phyloP scores from a whole-genome alignment of 2,113 vertebrate species.

The Papio anubis region DNA sequence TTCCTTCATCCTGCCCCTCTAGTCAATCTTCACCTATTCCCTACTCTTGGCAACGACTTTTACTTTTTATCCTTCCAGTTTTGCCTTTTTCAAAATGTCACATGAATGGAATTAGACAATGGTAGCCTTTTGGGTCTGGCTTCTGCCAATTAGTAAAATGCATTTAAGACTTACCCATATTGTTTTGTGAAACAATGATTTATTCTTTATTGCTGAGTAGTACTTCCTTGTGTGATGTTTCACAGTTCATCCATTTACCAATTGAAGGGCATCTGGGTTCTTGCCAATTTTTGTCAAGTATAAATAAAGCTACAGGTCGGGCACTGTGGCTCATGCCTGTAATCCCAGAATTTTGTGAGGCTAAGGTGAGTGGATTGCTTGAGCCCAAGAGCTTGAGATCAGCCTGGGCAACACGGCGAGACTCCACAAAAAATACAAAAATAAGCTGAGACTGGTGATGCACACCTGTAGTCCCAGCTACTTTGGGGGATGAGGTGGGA shows the following conservation, averaged over 20 bases:
- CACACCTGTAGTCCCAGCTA: too few relatives aligned
- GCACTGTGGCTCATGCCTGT: too few relatives aligned
- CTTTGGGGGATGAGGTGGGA: too few relatives aligned
- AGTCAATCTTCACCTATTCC: background rate
- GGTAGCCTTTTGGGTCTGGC: background rate
- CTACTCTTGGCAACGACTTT: background rate
- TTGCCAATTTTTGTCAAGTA: background rate
- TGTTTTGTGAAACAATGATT: background rate
- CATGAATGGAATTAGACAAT: too few relatives aligned
- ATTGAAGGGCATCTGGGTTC: background rate
- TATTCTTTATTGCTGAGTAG: background rate
- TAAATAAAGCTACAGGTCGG: background rate
- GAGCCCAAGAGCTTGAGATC: too few relatives aligned
- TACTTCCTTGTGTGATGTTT: background rate
- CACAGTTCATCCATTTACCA: background rate
- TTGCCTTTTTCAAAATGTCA: background rate
- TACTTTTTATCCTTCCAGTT: background rate
- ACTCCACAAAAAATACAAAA: too few relatives aligned
- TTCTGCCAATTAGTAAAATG: background rate
- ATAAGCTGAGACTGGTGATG: too few relatives aligned
- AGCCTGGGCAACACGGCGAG: too few relatives aligned
- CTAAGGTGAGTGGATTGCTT: too few relatives aligned
- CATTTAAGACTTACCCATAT: background rate
- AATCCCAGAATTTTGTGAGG: too few relatives aligned
- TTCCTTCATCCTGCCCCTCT: background rate